Evolutionary conservation across 2,888 invertebrate genomes (phyloP).

Genomic region (Panzeria rudis): DNA sequence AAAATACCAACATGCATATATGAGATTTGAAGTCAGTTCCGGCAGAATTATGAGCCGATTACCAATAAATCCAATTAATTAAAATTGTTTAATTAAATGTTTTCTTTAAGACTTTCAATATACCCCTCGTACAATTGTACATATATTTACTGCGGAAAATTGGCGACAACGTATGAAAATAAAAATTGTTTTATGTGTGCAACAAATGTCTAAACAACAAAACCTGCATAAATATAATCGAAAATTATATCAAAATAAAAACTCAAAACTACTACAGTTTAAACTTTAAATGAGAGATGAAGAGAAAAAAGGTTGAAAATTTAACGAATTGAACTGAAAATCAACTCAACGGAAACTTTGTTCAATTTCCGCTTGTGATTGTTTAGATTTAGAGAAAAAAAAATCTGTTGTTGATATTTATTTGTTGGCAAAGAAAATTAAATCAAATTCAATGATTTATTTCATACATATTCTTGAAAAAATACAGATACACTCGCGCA

Average conservation of each 20-base stretch:
- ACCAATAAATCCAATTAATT: not conserved
- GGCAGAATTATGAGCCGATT: no score
- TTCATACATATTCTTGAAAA: not conserved
- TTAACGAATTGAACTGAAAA: slow-evolving; percentile 69
- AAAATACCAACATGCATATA: no score
- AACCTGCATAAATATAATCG: not conserved
- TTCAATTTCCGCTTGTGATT: slow-evolving; percentile 70
- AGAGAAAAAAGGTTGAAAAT: slow-evolving; percentile 35
- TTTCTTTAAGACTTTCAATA: not conserved
- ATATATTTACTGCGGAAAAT: slow-evolving; percentile 24
- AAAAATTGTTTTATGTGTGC: slow-evolving; percentile 31
- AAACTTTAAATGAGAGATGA: slow-evolving; percentile 9
- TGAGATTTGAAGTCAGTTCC: no score
- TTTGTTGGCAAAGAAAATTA: slow-evolving; percentile 57
- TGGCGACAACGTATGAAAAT: slow-evolving; percentile 38
- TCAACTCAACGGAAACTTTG: slow-evolving; percentile 70
- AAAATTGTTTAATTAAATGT: not conserved
- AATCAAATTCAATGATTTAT: slow-evolving; percentile 37
- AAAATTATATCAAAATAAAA: slow-evolving; percentile 26
- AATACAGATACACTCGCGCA: not conserved
- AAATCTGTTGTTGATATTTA: slow-evolving; percentile 46
- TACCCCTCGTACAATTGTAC: not conserved
- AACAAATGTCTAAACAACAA: slow-evolving; percentile 24
- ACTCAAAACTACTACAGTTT: slow-evolving; percentile 36
- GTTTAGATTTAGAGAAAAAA: slow-evolving; percentile 27